phyloP scores from a whole-genome alignment of 1,140 invertebrate genomes.

The Brachionus rubens region DNA sequence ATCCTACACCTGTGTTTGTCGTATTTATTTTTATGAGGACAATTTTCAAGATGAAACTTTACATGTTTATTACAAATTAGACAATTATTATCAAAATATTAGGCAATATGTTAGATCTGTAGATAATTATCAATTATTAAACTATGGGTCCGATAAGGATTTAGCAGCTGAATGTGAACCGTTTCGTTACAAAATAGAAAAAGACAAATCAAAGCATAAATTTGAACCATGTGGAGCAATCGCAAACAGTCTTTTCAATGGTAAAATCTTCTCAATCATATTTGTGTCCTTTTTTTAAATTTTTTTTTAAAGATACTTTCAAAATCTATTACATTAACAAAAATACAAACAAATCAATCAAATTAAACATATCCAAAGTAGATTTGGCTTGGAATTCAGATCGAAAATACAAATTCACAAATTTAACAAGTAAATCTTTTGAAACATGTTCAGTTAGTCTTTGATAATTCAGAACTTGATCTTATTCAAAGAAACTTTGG shows the following conservation, averaged over 20 bases:
- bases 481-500: slow-evolving; percentile 23
- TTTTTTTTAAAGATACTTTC: neutral
- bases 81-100: slow-evolving; percentile 98
- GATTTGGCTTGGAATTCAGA: slow-evolving; percentile 89
- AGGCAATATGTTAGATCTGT: slow-evolving; percentile 94
- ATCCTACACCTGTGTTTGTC: slow-evolving; percentile 50
- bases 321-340: neutral
- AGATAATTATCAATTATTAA: slow-evolving; percentile 90
- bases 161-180: slow-evolving; percentile 56
- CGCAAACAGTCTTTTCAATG: slow-evolving; percentile 94
- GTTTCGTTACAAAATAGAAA: slow-evolving; percentile 59
- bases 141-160: slow-evolving; percentile 57
- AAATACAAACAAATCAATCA: neutral
- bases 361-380: slow-evolving; percentile 89
- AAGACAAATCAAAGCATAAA: slow-evolving; percentile 17
- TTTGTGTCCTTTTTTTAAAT: too few species aligned
- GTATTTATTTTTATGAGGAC: slow-evolving; percentile 44
- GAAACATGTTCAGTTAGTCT: neutral
- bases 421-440: slow-evolving; percentile 1
- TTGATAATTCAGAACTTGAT: neutral
- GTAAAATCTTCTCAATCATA: too few species aligned
- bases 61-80: slow-evolving; percentile 93
- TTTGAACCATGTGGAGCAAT: slow-evolving; percentile 92
- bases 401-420: slow-evolving; percentile 71
- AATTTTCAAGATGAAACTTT: slow-evolving; percentile 70